Conservation (phyloP, 2,797 vertebrate species). For the Coreius guichenoti region DNA sequence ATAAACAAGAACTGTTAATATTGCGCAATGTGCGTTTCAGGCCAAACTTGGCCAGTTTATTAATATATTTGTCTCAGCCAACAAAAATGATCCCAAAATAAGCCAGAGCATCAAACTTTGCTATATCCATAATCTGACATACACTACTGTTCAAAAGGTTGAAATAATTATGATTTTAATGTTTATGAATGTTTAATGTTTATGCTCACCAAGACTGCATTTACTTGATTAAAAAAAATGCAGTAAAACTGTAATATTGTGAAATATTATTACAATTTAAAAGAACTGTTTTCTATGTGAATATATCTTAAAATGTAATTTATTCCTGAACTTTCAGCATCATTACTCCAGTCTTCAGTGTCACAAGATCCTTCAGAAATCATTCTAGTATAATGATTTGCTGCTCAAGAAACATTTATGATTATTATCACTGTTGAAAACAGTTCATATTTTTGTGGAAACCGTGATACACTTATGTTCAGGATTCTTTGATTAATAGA, state of each 20-base stretch:
- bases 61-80: neutral
- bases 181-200: neutral
- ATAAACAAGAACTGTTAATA: constrained; percentile 1
- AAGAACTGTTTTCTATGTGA: neutral
- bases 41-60: neutral
- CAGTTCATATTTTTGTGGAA: too few relatives aligned
- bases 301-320: rapidly evolving
- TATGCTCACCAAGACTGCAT: neutral
- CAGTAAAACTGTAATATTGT: neutral
- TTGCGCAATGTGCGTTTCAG: neutral
- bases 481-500: neutral
- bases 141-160: neutral
- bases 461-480: neutral
- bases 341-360: neutral
- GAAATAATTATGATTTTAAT: neutral
- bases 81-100: neutral
- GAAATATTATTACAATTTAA: neutral
- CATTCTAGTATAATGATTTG: neutral
- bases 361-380: neutral
- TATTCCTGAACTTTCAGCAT: neutral
- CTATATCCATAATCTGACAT: neutral
- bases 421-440: too few relatives aligned
- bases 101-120: neutral
- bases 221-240: neutral
- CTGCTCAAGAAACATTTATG: neutral